These are phyloP conservation scores for Steinernema hermaphroditum DNA, from an alignment of 2,888 invertebrate genomes.

Conservation along the genomic window DNA sequence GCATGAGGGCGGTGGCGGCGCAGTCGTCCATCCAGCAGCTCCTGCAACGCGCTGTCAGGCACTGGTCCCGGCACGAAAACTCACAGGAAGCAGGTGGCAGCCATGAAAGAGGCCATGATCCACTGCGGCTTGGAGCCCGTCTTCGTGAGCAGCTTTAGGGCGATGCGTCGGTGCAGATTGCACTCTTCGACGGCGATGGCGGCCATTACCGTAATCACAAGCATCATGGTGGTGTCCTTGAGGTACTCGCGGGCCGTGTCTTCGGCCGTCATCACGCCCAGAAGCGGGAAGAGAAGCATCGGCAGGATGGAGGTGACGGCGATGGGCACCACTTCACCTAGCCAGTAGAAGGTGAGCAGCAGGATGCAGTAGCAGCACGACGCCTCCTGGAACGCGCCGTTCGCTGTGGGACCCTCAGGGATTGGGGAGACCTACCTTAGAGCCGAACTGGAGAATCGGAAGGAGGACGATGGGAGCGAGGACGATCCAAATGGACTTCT, in stretches of 20 bases:
- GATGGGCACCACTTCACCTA: constrained; percentile 51
- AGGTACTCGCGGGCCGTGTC: constrained; percentile 49
- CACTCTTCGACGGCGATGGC: constrained; percentile 7
- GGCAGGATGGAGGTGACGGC: constrained; percentile 56
- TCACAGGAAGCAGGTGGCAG: constrained; percentile 53
- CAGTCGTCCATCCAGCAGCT: constrained; percentile 64
- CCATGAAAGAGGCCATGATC: constrained; percentile 52
- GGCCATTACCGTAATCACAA: neutral
- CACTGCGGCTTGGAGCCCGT: neutral
- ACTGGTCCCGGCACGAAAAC: constrained; percentile 13
- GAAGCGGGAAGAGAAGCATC: constrained; percentile 50
- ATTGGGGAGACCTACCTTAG: no score
- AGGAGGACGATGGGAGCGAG: constrained; percentile 43
- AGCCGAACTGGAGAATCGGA: constrained; percentile 42
- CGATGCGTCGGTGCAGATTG: neutral
- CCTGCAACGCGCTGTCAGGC: neutral
- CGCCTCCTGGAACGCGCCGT: constrained; percentile 41
- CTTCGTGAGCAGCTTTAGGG: neutral
- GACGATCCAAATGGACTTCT: constrained; percentile 30
- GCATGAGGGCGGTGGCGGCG: constrained; percentile 80
- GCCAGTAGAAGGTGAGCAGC: constrained; percentile 55
- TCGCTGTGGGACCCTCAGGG: no score
- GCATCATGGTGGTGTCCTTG: constrained; percentile 32
- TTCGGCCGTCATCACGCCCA: constrained; percentile 51
- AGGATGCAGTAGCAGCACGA: constrained; percentile 51